Conservation (phyloP, 2,797 vertebrate genomes). For the Salmo trutta region DNA sequence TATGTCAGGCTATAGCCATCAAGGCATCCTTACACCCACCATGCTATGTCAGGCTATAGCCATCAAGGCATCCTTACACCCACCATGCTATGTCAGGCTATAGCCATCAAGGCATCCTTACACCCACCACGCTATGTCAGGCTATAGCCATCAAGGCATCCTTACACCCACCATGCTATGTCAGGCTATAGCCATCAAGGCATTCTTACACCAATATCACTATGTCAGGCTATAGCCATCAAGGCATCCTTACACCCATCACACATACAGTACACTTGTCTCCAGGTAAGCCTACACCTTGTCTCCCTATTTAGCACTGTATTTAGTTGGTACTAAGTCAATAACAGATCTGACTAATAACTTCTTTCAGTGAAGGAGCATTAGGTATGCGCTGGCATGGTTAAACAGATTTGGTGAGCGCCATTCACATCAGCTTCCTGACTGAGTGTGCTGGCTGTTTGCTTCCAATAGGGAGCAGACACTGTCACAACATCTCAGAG, state of each 20-base stretch:
- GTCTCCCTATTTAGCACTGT: conserved; percentile 39
- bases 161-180: no score
- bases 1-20: no score
- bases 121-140: no score
- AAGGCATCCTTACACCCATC: neutral
- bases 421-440: neutral
- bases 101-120: no score
- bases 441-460: conserved; percentile 53
- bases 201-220: no score
- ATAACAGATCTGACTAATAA: conserved; percentile 45
- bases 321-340: conserved; percentile 48
- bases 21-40: no score
- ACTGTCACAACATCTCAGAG: conserved; percentile 37
- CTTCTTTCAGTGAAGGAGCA: conserved; percentile 27
- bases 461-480: conserved; percentile 43
- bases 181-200: no score
- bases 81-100: no score
- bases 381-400: conserved; percentile 37
- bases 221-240: neutral
- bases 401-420: conserved; percentile 28
- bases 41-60: no score
- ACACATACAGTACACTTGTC: neutral
- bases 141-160: no score
- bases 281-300: neutral
- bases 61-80: no score